A percentile compares a stretch with the other conserved stretches of the same genome.
Conservation (phyloP, 2,113 vertebrate species). For the Origma solitaria region DNA sequence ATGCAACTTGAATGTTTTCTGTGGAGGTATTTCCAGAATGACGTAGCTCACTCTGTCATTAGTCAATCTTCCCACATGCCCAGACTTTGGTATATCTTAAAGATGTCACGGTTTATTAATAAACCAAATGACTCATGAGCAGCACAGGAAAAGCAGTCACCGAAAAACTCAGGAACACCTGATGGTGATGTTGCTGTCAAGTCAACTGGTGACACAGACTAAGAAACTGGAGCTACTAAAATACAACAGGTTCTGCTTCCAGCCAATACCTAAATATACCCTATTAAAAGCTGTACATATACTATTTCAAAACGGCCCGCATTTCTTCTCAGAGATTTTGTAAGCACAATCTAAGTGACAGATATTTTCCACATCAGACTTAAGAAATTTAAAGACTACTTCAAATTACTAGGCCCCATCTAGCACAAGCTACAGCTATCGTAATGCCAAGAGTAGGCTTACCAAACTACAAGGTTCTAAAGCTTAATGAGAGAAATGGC, state of each 20-base stretch:
- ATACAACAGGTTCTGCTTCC: neutral
- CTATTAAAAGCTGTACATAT: neutral
- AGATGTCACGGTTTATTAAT: neutral
- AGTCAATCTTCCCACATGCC: neutral
- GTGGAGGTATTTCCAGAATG: neutral
- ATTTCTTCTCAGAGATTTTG: neutral
- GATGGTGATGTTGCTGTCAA: neutral
- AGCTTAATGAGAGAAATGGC: neutral
- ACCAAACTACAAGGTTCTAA: neutral
- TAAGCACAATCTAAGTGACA: neutral
- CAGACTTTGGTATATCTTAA: neutral
- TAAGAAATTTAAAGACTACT: neutral
- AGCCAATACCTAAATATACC: neutral
- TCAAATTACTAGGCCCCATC: neutral
- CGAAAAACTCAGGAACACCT: neutral
- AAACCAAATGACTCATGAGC: neutral
- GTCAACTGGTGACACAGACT: neutral
- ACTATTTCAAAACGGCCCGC: neutral
- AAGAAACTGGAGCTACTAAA: neutral
- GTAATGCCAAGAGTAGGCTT: neutral
- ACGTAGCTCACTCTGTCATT: neutral
- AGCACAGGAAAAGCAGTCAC: neutral
- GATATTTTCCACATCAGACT: neutral
- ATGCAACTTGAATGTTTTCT: neutral
- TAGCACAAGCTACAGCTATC: neutral